Conservation (phyloP, 2,797 vertebrate species). For the Gymnothorax reevesii region DNA sequence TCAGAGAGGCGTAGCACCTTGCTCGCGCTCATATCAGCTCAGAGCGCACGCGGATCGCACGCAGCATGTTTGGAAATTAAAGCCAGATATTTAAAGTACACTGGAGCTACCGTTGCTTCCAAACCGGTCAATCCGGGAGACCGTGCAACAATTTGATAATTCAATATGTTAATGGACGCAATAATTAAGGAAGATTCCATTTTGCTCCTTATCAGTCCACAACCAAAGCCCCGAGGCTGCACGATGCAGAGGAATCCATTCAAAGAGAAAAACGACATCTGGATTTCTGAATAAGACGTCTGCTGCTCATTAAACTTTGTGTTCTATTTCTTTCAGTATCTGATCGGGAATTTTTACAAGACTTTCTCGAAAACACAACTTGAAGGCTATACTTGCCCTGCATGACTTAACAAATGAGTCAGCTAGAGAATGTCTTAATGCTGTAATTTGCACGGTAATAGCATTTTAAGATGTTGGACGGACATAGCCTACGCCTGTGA, state of each 20-base stretch:
- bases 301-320: not conserved
- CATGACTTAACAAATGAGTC: not conserved
- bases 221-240: not conserved
- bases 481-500: not conserved
- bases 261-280: not conserved
- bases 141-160: not conserved
- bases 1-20: not conserved
- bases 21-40: not conserved
- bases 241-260: not conserved
- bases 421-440: not conserved
- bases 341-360: not conserved
- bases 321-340: not conserved
- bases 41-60: not conserved
- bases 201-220: not conserved
- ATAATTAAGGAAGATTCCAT: not conserved
- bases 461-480: not conserved
- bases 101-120: not conserved
- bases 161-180: not conserved
- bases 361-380: not conserved
- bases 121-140: not conserved
- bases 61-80: not conserved
- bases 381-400: not conserved
- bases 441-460: not conserved
- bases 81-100: not conserved
- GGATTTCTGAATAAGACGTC: slow-evolving; percentile 2